Evolutionary conservation across 2,888 invertebrate species (phyloP), one percentile per base, ranked within the genome.

Genomic region (Xanthostigma xanthostigma): DNA sequence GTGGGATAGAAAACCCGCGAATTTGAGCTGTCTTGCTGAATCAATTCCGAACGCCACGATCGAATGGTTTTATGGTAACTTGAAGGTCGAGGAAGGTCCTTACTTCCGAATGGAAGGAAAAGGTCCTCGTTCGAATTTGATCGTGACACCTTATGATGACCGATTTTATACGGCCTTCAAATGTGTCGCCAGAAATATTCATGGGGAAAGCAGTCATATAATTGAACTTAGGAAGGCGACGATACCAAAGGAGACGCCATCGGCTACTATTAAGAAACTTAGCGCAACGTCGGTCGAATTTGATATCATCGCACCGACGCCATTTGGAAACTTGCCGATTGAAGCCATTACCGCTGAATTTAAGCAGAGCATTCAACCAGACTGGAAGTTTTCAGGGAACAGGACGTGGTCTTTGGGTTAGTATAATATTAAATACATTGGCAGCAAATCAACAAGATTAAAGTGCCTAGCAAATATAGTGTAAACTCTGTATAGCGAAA

Each of bases 11-110:
- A 76, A 76, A 57, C 80, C 83, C 1, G 87, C 84, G 2, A 93
- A 93, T 64, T 72, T 93, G 8, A 87, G 85, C 51, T 93, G 93
- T 62, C 72, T 87, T 42, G 90, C 91, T n/a, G 86, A 89, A 56
- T 71, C 75, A 27, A 79, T 93, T 58, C 93, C 93, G 3, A 93
- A 93, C 63, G 93, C 93, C 0, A 92, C 92, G 8, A 89, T 93
- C 56, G 79, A 80, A 60, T 93, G 92, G 92, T 78, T 76, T 64
- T 77, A 71, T 65, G 70, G 61, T 54, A 61, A 50, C 37, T 63
- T 55, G 9, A 60, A 56, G 44, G 54, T 67, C 36, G 56, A 59
- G 12, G 61, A 58, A 36, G 74, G 75, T 42, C 69, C 73, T 0
- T 74, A 75, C 55, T 70, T 83, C 4, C 66, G 67, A 53, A 79